phyloP scores from a whole-genome alignment of 2,888 invertebrate genomes.

The Apodemia zela region DNA sequence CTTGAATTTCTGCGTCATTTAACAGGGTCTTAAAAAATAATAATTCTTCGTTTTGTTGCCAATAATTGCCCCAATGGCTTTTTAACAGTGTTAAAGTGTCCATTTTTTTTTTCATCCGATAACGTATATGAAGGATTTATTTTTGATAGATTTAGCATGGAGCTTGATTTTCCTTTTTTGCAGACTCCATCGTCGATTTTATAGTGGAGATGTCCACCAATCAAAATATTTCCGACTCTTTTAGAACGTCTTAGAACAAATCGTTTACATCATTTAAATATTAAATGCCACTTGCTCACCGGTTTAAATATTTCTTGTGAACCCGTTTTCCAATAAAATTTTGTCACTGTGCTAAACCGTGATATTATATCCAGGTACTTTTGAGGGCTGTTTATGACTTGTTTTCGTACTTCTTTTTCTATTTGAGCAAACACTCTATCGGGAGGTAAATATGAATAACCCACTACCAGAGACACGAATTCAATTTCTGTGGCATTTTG shows the following conservation, averaged over 20 bases:
- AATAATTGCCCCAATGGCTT: constrained; percentile 5
- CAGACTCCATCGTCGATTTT: constrained; percentile 31
- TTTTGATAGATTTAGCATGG: constrained; percentile 15
- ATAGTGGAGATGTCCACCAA: constrained; percentile 33
- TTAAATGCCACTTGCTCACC: constrained; percentile 32
- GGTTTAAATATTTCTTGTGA: constrained; percentile 32
- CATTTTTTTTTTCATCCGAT: not conserved
- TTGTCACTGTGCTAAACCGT: constrained; percentile 29
- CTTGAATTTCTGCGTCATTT: constrained; percentile 17
- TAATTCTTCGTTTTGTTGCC: not conserved
- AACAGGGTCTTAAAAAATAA: not conserved
- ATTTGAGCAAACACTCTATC: constrained; percentile 25
- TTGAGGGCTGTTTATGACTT: constrained; percentile 20
- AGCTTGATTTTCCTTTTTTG: constrained; percentile 18
- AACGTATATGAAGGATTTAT: not conserved
- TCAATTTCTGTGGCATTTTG: too few species aligned
- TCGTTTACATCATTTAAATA: constrained; percentile 31
- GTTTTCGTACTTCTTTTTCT: constrained; percentile 32
- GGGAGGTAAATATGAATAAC: too few species aligned
- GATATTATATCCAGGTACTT: constrained; percentile 30
- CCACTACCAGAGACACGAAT: too few species aligned
- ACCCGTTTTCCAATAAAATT: constrained; percentile 32
- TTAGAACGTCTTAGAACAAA: constrained; percentile 33
- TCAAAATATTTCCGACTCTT: constrained; percentile 32
- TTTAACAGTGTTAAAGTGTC: not conserved